Conservation (phyloP, 2,113 vertebrate genomes). For the Ctenodactylus gundi region DNA sequence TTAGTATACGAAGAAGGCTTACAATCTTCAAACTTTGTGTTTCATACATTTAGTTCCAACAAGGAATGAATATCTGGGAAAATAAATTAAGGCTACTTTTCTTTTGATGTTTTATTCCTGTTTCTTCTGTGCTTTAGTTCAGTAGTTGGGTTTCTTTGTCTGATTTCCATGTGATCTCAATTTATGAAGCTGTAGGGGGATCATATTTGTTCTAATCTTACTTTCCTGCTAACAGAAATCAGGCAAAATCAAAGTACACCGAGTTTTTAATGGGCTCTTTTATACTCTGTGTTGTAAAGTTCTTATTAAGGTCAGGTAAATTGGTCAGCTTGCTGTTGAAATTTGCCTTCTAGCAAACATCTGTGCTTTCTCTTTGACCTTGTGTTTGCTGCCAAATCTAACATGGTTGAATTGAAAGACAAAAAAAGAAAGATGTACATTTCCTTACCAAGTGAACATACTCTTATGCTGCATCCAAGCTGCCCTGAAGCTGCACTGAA, state of each 20-base stretch:
- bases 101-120: slow-evolving; percentile 63
- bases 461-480: slow-evolving; percentile 85
- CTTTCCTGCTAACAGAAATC: slow-evolving; percentile 32
- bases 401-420: slow-evolving; percentile 80
- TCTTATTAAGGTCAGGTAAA: slow-evolving; percentile 69
- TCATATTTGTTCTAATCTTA: slow-evolving; percentile 44
- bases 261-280: slow-evolving; percentile 64
- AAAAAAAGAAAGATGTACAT: slow-evolving; percentile 72
- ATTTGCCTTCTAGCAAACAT: slow-evolving; percentile 84
- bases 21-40: slow-evolving; percentile 58
- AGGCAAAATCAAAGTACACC: slow-evolving; percentile 58
- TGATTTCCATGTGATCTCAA: slow-evolving; percentile 42
- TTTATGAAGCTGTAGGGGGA: slow-evolving; percentile 47
- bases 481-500: slow-evolving; percentile 85
- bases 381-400: slow-evolving; percentile 82
- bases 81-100: slow-evolving; percentile 70
- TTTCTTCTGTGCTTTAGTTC: slow-evolving; percentile 56
- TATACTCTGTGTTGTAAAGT: slow-evolving; percentile 56
- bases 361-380: slow-evolving; percentile 83
- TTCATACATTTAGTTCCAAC: slow-evolving; percentile 65
- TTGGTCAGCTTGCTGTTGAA: slow-evolving; percentile 84
- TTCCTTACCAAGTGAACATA: slow-evolving; percentile 81
- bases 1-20: slow-evolving; percentile 32
- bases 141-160: slow-evolving; percentile 56
- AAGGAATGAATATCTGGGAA: slow-evolving; percentile 64